Conservation (phyloP, 2,888 invertebrate species). For the Tetropium fuscum region DNA sequence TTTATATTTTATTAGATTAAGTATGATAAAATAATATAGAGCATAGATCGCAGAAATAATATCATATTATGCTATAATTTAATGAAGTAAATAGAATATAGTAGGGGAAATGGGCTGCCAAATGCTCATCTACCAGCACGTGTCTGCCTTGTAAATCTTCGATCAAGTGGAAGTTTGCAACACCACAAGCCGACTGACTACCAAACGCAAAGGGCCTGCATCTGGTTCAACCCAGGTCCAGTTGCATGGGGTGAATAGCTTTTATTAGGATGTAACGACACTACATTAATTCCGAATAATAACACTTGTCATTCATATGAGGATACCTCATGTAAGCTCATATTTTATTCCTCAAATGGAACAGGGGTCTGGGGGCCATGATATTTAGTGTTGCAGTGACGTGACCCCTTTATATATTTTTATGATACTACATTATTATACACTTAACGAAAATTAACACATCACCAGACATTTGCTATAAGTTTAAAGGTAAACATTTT, state of each 20-base stretch:
- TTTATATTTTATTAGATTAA: too few relatives aligned
- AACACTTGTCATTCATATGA: slow-evolving; percentile 33
- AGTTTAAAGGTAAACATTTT: not conserved
- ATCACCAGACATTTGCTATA: too few relatives aligned
- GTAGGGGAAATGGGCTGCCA: slow-evolving; percentile 41
- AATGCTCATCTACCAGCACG: slow-evolving; percentile 45
- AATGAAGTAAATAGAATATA: slow-evolving; percentile 39
- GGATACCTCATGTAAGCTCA: not conserved
- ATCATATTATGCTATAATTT: slow-evolving; percentile 31
- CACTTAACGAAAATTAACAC: too few relatives aligned
- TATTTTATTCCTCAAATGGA: not conserved
- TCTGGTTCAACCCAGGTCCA: slow-evolving; percentile 30
- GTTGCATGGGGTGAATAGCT: slow-evolving; percentile 27
- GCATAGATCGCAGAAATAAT: slow-evolving; percentile 1
- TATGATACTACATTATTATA: too few relatives aligned
- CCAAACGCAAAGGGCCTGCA: slow-evolving; percentile 25
- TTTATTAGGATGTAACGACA: slow-evolving; percentile 29
- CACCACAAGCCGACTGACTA: slow-evolving; percentile 38
- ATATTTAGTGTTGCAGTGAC: too few relatives aligned
- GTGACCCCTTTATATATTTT: too few relatives aligned
- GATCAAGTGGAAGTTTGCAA: slow-evolving; percentile 45
- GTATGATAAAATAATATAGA: too few relatives aligned
- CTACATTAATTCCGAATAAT: slow-evolving; percentile 40
- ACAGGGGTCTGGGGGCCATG: too few relatives aligned
- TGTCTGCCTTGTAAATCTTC: slow-evolving; percentile 35